Conservation (phyloP, 2,113 vertebrate genomes). For the Cryptomyrus ogoouensis region DNA sequence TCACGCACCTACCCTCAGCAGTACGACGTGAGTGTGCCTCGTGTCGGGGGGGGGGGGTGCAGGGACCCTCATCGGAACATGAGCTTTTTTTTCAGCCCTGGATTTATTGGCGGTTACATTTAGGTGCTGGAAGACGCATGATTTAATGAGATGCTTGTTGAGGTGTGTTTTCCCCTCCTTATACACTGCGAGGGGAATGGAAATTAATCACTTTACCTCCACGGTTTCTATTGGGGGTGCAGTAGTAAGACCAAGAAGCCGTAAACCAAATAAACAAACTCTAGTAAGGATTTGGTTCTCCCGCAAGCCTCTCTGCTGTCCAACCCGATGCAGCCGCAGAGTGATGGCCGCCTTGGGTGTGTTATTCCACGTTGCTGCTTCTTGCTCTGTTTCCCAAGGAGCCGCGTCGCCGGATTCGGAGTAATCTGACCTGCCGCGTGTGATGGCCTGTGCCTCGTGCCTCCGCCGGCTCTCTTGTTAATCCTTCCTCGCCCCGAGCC, state of each 20-base stretch:
- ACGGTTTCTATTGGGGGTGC: neutral
- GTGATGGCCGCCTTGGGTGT: neutral
- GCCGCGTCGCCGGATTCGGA: neutral
- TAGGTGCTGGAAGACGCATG: neutral
- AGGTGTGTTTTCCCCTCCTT: neutral
- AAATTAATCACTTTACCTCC: neutral
- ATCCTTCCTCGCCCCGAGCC: neutral
- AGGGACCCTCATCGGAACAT: constrained; percentile 56
- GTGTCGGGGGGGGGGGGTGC: constrained; percentile 65
- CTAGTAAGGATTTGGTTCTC: neutral
- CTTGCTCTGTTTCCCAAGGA: neutral
- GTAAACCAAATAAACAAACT: neutral
- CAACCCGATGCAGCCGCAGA: neutral
- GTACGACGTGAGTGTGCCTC: constrained; percentile 80
- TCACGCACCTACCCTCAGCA: constrained; percentile 94
- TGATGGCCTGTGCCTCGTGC: neutral
- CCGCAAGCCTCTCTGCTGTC: neutral
- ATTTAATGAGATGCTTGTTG: neutral
- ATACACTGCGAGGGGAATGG: neutral
- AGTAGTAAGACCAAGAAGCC: neutral
- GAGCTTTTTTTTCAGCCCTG: constrained; percentile 40
- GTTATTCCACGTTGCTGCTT: neutral
- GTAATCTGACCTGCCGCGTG: neutral
- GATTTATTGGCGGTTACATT: neutral
- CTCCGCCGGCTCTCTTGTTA: neutral